Percentiles rank a stretch among this genome's conserved stretches.
phyloP scores from a whole-genome alignment of 2,888 invertebrate species.

The Aproaerema taeniolella region DNA sequence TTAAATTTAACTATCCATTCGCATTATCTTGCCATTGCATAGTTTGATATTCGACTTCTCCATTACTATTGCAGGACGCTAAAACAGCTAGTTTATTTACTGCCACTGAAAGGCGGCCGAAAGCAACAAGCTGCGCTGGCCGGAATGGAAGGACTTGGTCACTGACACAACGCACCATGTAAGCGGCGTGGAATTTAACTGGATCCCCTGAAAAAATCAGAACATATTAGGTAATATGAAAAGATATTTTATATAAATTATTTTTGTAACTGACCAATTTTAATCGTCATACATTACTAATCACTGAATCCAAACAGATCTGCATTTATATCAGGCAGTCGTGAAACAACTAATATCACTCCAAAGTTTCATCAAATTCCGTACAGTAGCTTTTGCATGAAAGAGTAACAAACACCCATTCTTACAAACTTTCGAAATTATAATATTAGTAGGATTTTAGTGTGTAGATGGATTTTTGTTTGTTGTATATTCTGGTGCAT shows the following conservation, averaged over 20 bases:
- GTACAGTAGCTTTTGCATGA: too few relatives aligned
- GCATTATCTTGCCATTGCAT: conserved; percentile 76
- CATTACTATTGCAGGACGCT: conserved; percentile 71
- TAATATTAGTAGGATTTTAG: too few relatives aligned
- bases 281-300: too few relatives aligned
- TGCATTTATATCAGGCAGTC: conserved; percentile 7
- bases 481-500: too few relatives aligned
- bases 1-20: conserved; percentile 29
- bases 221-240: too few relatives aligned
- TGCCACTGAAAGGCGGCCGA: conserved; percentile 84
- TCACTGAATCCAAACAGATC: too few relatives aligned
- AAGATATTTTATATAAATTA: too few relatives aligned
- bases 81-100: conserved; percentile 88
- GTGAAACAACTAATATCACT: conserved; percentile 4
- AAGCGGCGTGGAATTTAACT: conserved; percentile 85
- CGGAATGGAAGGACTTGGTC: conserved; percentile 57
- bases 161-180: conserved; percentile 83
- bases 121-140: conserved; percentile 79
- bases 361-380: too few relatives aligned
- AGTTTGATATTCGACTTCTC: conserved; percentile 72
- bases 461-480: too few relatives aligned
- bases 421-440: too few relatives aligned
- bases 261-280: too few relatives aligned
- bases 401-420: too few relatives aligned
- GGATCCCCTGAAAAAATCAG: conserved; percentile 89